These are phyloP conservation scores for Melanaphis sacchari DNA, from an alignment of 1,140 invertebrate genomes.

Conservation along the genomic window DNA sequence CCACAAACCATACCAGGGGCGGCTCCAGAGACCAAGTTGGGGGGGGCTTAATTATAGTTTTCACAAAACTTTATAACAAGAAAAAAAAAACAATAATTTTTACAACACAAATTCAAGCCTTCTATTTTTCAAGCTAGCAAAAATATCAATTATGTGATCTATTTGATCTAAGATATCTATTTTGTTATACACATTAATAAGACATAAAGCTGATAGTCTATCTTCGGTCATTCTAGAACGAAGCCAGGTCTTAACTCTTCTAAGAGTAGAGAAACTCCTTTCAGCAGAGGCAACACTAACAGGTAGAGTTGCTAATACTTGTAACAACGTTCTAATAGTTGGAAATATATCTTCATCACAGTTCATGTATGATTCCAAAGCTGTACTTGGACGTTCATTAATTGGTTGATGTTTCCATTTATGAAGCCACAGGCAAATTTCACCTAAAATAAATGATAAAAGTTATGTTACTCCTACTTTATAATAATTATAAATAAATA, in stretches of 20 bases:
- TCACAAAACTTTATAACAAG: too few relatives aligned
- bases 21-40: too few relatives aligned
- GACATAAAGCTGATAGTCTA: constrained; percentile 33
- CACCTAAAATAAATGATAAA: too few relatives aligned
- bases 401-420: not conserved
- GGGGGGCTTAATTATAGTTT: too few relatives aligned
- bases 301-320: constrained; percentile 64
- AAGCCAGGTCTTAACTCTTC: not conserved
- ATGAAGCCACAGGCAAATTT: not conserved
- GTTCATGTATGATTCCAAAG: constrained; percentile 47
- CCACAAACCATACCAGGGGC: too few relatives aligned
- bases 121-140: not conserved
- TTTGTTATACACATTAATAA: too few relatives aligned
- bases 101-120: not conserved
- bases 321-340: too few relatives aligned
- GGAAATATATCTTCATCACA: too few relatives aligned
- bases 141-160: constrained; percentile 21
- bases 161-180: constrained; percentile 8
- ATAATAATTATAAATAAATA: too few relatives aligned
- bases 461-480: not conserved
- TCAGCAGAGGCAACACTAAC: not conserved
- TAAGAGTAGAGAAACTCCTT: not conserved
- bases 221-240: not conserved
- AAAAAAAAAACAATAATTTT: not conserved
- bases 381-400: not conserved